Evolutionary conservation across 1,140 invertebrate genomes (phyloP).

Genomic region (Philopotamus ludificatus): DNA sequence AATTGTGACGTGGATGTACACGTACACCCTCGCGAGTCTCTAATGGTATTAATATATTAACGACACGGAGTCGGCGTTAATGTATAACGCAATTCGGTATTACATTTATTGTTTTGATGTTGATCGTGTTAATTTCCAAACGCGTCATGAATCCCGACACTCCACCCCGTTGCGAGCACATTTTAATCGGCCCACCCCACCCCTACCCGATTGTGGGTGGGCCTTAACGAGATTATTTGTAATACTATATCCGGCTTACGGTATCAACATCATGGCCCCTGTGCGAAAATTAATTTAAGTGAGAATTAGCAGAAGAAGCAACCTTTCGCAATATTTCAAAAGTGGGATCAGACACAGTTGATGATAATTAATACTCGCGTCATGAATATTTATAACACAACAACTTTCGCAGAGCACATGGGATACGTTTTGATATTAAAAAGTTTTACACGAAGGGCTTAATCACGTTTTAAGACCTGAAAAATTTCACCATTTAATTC

Average conservation of each 20-base stretch:
- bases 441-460: too few species aligned
- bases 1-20: too few species aligned
- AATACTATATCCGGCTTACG: slow-evolving; percentile 14
- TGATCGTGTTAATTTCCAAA: not conserved
- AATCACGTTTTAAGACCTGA: too few species aligned
- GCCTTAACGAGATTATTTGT: slow-evolving; percentile 22
- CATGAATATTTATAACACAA: slow-evolving; percentile 20
- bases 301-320: slow-evolving; percentile 17
- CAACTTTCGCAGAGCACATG: slow-evolving; percentile 6
- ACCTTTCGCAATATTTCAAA: slow-evolving; percentile 22
- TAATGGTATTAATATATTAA: not conserved
- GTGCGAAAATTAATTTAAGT: slow-evolving; percentile 20
- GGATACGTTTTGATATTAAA: not conserved
- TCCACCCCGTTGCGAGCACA: not conserved
- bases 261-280: not conserved
- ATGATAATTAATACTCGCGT: slow-evolving; percentile 20
- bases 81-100: not conserved
- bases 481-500: too few species aligned
- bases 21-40: too few species aligned
- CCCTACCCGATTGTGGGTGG: not conserved
- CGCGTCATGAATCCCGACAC: not conserved
- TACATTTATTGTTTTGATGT: not conserved
- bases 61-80: not conserved
- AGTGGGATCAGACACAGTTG: slow-evolving; percentile 17
- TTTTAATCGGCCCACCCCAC: not conserved